Base-by-base conservation (phyloP, 2,113 vertebrate genomes). In the Sylvicapra grimmia region DNA sequence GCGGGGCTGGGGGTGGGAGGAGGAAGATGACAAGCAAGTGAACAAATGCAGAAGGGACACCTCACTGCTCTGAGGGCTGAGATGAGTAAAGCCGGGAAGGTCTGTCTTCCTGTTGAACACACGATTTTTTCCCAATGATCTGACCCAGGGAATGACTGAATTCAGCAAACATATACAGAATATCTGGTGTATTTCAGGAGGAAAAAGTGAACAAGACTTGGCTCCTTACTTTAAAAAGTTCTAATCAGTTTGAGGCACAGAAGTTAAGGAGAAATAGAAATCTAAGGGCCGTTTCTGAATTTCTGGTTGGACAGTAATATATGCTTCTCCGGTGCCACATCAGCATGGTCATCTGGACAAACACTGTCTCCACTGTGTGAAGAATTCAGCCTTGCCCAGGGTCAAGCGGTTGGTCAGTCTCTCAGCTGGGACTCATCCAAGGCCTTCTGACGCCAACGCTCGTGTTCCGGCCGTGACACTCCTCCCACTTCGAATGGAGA, bases 381-480 rank as follows among this genome's bases (percentile, higher is more conserved):
- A 65, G 54, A 49, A 83, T 11, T 65, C 56, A 21, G 51, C 6
- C 54, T 49, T 29, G 59, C 59, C 83, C 15, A 1, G 61, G 79
- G 94, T 88, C 88, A 87, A 6, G 0, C 1, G 1, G 0, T 49
- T 18, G 53, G 79, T 25, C 3, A 86, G 25, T 47, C 1, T 33
- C 49, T 84, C 61, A 11, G 54, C 84, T 51, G 51, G 84, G 40
- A 10, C 25, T 47, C 18, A 15, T 36, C 6, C 11, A 6, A 21
- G 89, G 65, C 19, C 36, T 59, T 36, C 16, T 8, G 49, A 95
- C 0, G 8, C 86, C 47, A 16, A 11, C 0, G 0, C 25, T 51
- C n/a, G 0, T 58, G 44, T 53, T 84, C 87, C 6, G 79, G 51
- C 36, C 63, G 0, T 2, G 1, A 19, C 33, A 0, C 33, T 27